Conservation (phyloP, 2,888 invertebrate species). For the Clivina fossor region DNA sequence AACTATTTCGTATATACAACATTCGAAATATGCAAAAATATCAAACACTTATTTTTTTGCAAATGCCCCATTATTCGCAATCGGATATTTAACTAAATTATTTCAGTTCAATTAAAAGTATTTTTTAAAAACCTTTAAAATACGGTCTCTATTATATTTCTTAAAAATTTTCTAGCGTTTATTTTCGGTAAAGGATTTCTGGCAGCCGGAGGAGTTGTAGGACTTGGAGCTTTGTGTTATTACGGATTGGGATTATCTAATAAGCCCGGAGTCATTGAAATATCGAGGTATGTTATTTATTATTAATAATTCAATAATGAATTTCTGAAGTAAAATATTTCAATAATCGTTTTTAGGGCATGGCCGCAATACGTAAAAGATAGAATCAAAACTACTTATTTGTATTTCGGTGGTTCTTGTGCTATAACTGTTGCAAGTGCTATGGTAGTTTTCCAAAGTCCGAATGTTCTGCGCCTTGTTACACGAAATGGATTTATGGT, state of each 20-base stretch:
- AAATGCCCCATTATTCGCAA: no score
- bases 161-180: conserved; percentile 67
- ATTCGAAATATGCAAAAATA: no score
- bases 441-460: conserved; percentile 79
- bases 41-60: no score
- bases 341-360: conserved; percentile 59
- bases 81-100: no score
- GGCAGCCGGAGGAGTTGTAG: conserved; percentile 86
- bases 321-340: conserved; percentile 25
- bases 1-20: no score
- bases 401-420: conserved; percentile 89
- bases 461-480: conserved; percentile 77
- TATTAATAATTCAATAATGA: conserved; percentile 12
- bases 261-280: conserved; percentile 79
- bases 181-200: conserved; percentile 82
- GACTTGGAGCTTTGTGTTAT: conserved; percentile 89
- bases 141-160: no score
- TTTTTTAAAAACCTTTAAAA: no score
- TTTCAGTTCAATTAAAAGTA: no score
- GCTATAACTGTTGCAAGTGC: conserved; percentile 82
- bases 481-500: conserved; percentile 81
- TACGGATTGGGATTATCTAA: conserved; percentile 88
- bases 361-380: conserved; percentile 95
- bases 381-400: conserved; percentile 84
- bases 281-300: conserved; percentile 71